Evolutionary conservation across 1,140 invertebrate genomes (phyloP).

Genomic region (Phenacoccus solenopsis): DNA sequence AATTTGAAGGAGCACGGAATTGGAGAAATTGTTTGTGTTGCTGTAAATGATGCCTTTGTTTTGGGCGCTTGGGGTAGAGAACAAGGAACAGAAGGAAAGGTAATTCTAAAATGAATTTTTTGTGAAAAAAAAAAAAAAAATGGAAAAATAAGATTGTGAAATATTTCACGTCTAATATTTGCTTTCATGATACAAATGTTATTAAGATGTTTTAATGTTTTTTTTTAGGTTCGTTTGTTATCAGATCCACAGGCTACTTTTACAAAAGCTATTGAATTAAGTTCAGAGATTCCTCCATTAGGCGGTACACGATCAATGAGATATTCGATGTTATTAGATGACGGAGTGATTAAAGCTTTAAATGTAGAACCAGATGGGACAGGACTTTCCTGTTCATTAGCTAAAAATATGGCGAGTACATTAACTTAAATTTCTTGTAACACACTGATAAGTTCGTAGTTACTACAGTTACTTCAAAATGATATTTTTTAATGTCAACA

Average conservation of each 20-base stretch:
- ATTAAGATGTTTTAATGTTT: too few species aligned
- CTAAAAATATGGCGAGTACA: constrained; percentile 53
- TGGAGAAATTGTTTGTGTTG: constrained; percentile 71
- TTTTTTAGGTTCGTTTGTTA: constrained; percentile 76
- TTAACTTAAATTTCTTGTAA: too few species aligned
- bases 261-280: constrained; percentile 63
- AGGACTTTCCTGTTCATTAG: constrained; percentile 74
- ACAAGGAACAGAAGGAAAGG: constrained; percentile 64
- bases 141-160: too few species aligned
- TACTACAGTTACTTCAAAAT: too few species aligned
- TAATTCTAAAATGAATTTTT: constrained; percentile 35
- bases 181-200: too few species aligned
- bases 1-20: constrained; percentile 67
- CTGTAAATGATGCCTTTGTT: constrained; percentile 90
- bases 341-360: constrained; percentile 62
- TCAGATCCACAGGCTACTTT: constrained; percentile 66
- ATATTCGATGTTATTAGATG: constrained; percentile 77
- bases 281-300: constrained; percentile 61
- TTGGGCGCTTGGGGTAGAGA: constrained; percentile 82
- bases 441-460: too few species aligned
- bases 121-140: too few species aligned
- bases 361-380: constrained; percentile 88
- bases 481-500: too few species aligned
- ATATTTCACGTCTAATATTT: too few species aligned
- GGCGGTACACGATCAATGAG: constrained; percentile 72